These are phyloP conservation scores for Pipa parva DNA, from an alignment of 2,113 vertebrate species.

Conservation along the genomic window DNA sequence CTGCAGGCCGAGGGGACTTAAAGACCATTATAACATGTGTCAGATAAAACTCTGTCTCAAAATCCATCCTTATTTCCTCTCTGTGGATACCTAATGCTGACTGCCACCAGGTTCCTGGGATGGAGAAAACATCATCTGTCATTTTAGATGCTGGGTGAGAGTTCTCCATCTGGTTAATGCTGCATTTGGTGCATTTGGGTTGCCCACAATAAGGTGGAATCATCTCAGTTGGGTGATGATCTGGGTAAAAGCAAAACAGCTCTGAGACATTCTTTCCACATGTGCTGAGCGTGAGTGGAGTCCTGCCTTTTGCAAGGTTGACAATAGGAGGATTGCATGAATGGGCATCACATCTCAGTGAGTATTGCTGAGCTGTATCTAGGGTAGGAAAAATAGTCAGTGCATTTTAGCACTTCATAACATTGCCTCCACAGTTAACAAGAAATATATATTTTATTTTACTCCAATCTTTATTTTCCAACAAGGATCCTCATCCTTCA, in stretches of 20 bases:
- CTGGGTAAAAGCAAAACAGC: constrained; percentile 56
- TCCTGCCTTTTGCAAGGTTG: constrained; percentile 77
- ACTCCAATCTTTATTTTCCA: background rate
- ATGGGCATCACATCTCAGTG: constrained; percentile 66
- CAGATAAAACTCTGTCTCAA: constrained; percentile 75
- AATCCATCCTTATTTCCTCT: constrained; percentile 76
- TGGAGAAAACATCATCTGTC: constrained; percentile 74
- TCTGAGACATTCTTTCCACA: constrained; percentile 67
- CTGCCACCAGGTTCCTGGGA: constrained; percentile 79
- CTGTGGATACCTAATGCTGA: constrained; percentile 61
- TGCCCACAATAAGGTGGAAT: constrained; percentile 35
- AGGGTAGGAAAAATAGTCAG: too few relatives aligned
- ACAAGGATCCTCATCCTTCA: constrained; percentile 9
- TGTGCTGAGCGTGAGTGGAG: constrained; percentile 62
- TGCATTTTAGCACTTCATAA: too few relatives aligned
- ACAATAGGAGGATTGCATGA: constrained; percentile 80
- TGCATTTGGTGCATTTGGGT: constrained; percentile 59
- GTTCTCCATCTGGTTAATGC: constrained; percentile 54
- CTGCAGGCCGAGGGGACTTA: constrained; percentile 76
- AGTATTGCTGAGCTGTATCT: constrained; percentile 45
- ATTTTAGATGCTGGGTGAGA: constrained; percentile 71
- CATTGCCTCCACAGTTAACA: too few relatives aligned
- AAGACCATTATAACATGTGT: constrained; percentile 79
- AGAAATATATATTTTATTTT: background rate
- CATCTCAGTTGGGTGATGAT: constrained; percentile 42